Conservation (phyloP, 2,797 vertebrate genomes). For the Lateolabrax maculatus region DNA sequence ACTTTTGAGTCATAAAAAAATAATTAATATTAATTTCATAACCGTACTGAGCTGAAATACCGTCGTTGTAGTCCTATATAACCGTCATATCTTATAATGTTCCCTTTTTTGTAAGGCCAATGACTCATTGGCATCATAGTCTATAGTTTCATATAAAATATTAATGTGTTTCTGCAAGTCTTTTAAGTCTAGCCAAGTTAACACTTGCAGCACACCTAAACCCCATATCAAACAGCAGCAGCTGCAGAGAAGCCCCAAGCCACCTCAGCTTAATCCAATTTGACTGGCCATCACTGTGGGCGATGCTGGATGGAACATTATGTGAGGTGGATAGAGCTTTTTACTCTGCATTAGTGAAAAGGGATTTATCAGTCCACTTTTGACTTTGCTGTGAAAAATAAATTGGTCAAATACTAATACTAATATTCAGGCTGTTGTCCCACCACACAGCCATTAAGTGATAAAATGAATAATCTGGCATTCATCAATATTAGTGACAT, state of each 20-base stretch:
- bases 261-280: conserved; percentile 89
- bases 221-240: conserved; percentile 87
- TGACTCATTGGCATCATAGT: conserved; percentile 69
- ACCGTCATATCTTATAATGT: conserved; percentile 51
- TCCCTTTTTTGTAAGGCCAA: conserved; percentile 67
- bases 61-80: conserved; percentile 29
- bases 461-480: conserved; percentile 56
- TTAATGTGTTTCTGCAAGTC: conserved; percentile 77
- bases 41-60: conserved; percentile 30
- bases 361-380: conserved; percentile 79
- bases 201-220: conserved; percentile 87
- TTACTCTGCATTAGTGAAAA: conserved; percentile 80
- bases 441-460: conserved; percentile 28
- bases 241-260: conserved; percentile 86
- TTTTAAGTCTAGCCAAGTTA: conserved; percentile 85
- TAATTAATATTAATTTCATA: conserved; percentile 29
- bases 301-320: conserved; percentile 84
- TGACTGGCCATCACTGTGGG: conserved; percentile 88
- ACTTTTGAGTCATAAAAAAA: conserved; percentile 32
- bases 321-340: conserved; percentile 83
- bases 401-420: conserved; percentile 70
- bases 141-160: conserved; percentile 76
- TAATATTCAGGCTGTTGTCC: conserved; percentile 44
- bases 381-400: conserved; percentile 69
- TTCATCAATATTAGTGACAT: conserved; percentile 17